Percentiles rank a stretch among this genome's conserved stretches.
Evolutionary conservation across 2,113 vertebrate genomes (phyloP).

Genomic region (Ailuropoda melanoleuca): DNA sequence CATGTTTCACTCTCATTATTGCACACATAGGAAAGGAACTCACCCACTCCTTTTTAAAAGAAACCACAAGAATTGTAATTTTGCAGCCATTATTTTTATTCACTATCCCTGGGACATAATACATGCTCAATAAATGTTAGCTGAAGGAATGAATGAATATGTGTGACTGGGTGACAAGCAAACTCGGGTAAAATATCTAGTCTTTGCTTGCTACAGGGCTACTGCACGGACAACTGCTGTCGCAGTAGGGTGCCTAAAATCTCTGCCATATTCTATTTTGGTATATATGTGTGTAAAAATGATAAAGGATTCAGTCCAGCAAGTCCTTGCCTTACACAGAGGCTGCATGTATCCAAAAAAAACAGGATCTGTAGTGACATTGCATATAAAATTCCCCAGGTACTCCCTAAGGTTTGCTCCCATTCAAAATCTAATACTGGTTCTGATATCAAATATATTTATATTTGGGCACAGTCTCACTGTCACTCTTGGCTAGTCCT

Average conservation of each 20-base stretch:
- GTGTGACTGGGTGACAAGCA: slow-evolving; percentile 10
- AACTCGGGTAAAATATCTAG: slow-evolving; percentile 74
- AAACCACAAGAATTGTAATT: slow-evolving; percentile 62
- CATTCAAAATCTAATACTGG: not conserved
- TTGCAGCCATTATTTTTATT: not conserved
- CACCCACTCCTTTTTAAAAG: slow-evolving; percentile 54
- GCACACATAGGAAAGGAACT: not conserved
- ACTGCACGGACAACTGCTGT: slow-evolving; percentile 70
- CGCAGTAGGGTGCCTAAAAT: slow-evolving; percentile 70
- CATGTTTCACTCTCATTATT: not conserved
- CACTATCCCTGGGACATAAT: not conserved
- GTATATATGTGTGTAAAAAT: not conserved
- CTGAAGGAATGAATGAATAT: slow-evolving; percentile 13
- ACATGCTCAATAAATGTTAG: not conserved
- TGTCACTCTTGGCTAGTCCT: not conserved
- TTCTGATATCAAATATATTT: not conserved
- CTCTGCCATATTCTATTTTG: slow-evolving; percentile 66
- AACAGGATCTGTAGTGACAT: not conserved
- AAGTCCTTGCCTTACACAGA: not conserved
- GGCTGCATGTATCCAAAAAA: not conserved
- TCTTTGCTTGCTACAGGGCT: slow-evolving; percentile 28
- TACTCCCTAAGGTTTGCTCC: slow-evolving; percentile 7
- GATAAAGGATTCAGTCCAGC: slow-evolving; percentile 2
- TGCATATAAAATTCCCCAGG: not conserved
- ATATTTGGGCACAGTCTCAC: not conserved